Percentiles rank a stretch among this genome's conserved stretches.
These are phyloP conservation scores for Phalacrocorax aristotelis DNA, from an alignment of 2,113 vertebrate species.

Conservation along the genomic window DNA sequence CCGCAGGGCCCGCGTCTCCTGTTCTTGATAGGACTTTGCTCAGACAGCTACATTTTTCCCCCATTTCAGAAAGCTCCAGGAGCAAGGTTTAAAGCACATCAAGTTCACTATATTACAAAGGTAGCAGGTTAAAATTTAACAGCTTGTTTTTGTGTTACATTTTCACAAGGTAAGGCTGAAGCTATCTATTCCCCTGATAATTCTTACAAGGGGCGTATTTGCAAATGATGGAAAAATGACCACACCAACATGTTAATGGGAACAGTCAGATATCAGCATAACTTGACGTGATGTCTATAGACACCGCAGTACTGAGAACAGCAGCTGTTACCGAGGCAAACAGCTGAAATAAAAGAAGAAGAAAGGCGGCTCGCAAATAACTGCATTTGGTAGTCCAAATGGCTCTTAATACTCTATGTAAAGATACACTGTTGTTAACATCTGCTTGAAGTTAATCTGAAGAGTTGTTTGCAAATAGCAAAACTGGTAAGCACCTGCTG, in stretches of 20 bases:
- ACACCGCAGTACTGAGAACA: conserved; percentile 11
- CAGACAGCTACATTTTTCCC: not conserved
- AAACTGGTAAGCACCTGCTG: conserved; percentile 58
- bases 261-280: not conserved
- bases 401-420: conserved; percentile 57
- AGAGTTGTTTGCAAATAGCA: conserved; percentile 63
- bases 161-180: not conserved
- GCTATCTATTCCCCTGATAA: not conserved
- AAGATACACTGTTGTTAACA: conserved; percentile 62
- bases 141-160: not conserved
- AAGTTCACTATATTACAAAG: not conserved
- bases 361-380: conserved; percentile 66
- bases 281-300: not conserved
- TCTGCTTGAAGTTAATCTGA: conserved; percentile 72
- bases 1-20: not conserved
- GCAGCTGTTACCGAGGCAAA: conserved; percentile 66
- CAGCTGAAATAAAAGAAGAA: conserved; percentile 76
- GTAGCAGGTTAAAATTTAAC: not conserved
- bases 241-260: not conserved
- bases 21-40: not conserved
- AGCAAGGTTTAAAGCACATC: not conserved
- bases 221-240: not conserved
- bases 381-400: conserved; percentile 47
- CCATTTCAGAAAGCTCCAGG: not conserved
- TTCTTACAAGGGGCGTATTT: not conserved